phyloP scores from a whole-genome alignment of 2,113 vertebrate species.

The Cichladusa arquata region DNA sequence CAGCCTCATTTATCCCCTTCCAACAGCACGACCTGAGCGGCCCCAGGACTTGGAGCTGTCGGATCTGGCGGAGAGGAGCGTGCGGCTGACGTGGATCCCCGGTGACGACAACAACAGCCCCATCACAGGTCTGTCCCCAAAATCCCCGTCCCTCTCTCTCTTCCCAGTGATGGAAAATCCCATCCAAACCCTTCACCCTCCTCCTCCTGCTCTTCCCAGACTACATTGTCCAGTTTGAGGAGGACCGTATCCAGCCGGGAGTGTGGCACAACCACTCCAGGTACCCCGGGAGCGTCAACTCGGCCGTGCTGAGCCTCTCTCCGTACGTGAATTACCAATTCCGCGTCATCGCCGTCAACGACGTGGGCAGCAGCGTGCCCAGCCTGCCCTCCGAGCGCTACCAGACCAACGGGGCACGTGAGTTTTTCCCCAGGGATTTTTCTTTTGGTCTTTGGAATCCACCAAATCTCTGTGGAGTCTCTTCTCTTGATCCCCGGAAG shows the following conservation, averaged over 20 bases:
- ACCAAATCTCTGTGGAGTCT: accelerated
- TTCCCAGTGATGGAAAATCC: accelerated
- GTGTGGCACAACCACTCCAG: conserved; percentile 88
- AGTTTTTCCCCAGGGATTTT: not conserved
- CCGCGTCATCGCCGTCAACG: conserved; percentile 90
- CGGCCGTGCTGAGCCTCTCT: conserved; percentile 84
- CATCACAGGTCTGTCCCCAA: conserved; percentile 74
- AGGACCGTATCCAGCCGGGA: conserved; percentile 83
- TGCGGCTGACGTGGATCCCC: conserved; percentile 91
- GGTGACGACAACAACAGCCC: conserved; percentile 92
- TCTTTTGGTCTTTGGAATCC: not conserved
- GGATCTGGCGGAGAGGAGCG: conserved; percentile 85
- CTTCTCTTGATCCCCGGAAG: accelerated
- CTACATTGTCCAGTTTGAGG: conserved; percentile 92
- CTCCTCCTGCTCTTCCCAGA: conserved; percentile 60
- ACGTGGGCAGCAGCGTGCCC: conserved; percentile 88
- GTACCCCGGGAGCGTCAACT: conserved; percentile 85
- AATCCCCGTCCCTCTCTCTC: not conserved
- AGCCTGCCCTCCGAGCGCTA: conserved; percentile 87
- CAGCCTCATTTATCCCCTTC: not conserved
- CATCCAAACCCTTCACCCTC: no score
- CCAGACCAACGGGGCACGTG: conserved; percentile 89
- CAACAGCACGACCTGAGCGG: conserved; percentile 84
- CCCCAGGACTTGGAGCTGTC: conserved; percentile 90
- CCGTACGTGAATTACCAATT: conserved; percentile 96